Percentiles rank a stretch among this genome's conserved stretches.
These are phyloP conservation scores for Paracanthobrama guichenoti DNA, from an alignment of 2,113 vertebrate genomes.

Conservation along the genomic window DNA sequence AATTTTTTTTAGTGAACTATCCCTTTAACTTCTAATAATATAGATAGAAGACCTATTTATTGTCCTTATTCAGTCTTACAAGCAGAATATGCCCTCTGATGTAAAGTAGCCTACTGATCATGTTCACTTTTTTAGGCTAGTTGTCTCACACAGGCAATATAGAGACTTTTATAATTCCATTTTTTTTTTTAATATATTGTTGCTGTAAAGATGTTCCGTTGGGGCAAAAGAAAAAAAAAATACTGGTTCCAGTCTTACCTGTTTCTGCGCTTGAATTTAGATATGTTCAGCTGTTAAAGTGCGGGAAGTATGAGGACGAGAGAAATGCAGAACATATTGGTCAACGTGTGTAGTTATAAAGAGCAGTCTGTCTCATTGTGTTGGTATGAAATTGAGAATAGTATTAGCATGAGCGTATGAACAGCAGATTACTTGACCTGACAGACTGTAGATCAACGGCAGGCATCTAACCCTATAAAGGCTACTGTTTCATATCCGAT, in stretches of 20 bases:
- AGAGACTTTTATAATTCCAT: neutral
- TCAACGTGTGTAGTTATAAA: neutral
- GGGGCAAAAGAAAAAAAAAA: neutral
- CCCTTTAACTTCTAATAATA: neutral
- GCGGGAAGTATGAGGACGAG: neutral
- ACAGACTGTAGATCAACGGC: no score
- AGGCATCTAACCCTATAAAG: conserved; percentile 27
- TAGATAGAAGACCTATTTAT: neutral
- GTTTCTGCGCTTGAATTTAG: neutral
- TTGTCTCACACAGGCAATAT: neutral
- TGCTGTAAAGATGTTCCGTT: neutral
- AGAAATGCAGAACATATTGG: neutral
- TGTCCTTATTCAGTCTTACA: neutral
- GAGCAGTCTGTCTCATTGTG: neutral
- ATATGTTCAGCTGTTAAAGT: neutral
- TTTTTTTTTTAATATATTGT: neutral
- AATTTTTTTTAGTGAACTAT: neutral
- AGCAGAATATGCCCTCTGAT: neutral
- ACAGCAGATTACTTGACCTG: conserved; percentile 57
- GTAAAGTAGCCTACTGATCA: neutral
- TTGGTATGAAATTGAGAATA: neutral
- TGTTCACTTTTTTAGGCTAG: neutral
- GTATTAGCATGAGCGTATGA: neutral
- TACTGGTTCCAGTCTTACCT: neutral
- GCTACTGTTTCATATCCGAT: neutral